These are phyloP conservation scores for Ageneiosus marmoratus DNA, from an alignment of 2,113 vertebrate genomes.

Conservation along the genomic window DNA sequence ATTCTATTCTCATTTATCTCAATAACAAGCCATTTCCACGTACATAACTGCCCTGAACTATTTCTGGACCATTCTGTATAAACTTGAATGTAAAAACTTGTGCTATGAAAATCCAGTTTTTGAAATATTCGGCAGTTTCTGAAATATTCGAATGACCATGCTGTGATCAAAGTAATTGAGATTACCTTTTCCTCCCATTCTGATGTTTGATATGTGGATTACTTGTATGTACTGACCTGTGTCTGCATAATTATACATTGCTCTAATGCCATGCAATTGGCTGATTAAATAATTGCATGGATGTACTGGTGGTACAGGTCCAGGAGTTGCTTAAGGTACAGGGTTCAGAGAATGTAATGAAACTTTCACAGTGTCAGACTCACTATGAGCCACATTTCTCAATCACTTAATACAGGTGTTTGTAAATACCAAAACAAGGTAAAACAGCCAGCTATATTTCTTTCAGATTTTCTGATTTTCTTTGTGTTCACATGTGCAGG, in stretches of 20 bases:
- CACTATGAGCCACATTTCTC: neutral
- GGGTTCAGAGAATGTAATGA: neutral
- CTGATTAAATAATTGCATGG: neutral
- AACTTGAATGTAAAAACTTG: too few relatives aligned
- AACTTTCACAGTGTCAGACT: neutral
- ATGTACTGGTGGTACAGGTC: neutral
- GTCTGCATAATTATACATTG: neutral
- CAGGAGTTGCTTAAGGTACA: neutral
- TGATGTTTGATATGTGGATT: neutral
- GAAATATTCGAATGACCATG: neutral
- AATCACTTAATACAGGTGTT: neutral
- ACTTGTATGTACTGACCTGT: neutral
- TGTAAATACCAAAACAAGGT: neutral
- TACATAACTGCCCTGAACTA: neutral
- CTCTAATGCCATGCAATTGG: neutral
- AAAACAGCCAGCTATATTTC: neutral
- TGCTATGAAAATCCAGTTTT: neutral
- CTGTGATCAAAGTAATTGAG: neutral
- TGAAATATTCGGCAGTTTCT: neutral
- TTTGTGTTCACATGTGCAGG: neutral
- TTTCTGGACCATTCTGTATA: neutral
- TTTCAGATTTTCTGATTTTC: neutral
- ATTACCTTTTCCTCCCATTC: neutral
- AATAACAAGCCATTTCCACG: neutral
- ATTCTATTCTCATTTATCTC: neutral